Evolutionary conservation across 2,888 invertebrate genomes (phyloP).

Genomic region (Iphiclides podalirius): DNA sequence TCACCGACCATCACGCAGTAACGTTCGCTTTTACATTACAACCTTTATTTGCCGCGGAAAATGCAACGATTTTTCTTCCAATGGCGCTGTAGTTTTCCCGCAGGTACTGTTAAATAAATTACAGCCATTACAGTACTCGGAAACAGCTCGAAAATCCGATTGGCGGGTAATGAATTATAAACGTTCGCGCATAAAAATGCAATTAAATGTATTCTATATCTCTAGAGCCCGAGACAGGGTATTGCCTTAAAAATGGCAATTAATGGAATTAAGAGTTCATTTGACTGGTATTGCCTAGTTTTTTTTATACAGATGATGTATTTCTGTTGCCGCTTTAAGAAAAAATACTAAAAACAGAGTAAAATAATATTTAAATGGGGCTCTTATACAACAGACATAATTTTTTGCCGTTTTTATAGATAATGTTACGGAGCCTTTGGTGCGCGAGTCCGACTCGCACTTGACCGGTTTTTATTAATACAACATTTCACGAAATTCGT

Average conservation of each 20-base stretch:
- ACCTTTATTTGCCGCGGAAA: conserved; percentile 10
- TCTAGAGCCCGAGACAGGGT: not conserved
- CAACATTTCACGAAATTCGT: too few relatives aligned
- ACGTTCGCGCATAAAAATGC: conserved; percentile 18
- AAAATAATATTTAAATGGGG: too few relatives aligned
- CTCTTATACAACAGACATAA: too few relatives aligned
- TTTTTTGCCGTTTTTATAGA: too few relatives aligned
- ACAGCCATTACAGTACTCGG: conserved; percentile 20
- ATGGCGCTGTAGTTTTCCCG: conserved; percentile 12
- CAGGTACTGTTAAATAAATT: conserved; percentile 24
- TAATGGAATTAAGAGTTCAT: not conserved
- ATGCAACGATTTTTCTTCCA: conserved; percentile 18
- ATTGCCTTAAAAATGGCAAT: not conserved
- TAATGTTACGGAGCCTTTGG: too few relatives aligned
- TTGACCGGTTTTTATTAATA: too few relatives aligned
- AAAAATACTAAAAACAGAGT: too few relatives aligned
- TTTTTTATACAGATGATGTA: too few relatives aligned
- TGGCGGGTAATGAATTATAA: conserved; percentile 18
- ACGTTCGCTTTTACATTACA: conserved; percentile 4
- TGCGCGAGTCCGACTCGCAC: too few relatives aligned
- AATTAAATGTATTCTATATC: conserved; percentile 8
- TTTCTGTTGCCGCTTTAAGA: too few relatives aligned
- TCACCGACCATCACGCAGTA: not conserved
- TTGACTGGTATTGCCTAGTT: not conserved
- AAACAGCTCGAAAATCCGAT: conserved; percentile 22